A percentile compares a stretch with the other conserved stretches of the same genome.
Evolutionary conservation across 2,888 invertebrate species (phyloP).

Genomic region (Idaea straminata): DNA sequence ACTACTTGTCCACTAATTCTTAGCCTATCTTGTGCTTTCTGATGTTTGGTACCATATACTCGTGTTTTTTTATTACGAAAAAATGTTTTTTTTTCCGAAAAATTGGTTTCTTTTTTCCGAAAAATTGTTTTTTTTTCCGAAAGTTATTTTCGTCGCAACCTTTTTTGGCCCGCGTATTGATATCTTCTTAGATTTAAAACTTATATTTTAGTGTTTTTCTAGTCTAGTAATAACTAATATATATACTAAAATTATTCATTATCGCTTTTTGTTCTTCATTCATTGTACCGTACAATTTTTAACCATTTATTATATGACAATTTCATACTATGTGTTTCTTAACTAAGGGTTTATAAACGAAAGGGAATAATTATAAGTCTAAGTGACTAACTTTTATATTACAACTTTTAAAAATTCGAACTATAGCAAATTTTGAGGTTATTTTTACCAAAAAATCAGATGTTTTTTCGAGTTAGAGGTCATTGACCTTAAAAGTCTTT

Average conservation of each 20-base stretch:
- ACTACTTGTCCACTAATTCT: constrained; percentile 69
- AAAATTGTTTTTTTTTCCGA: constrained; percentile 36
- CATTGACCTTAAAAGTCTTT: too few species aligned
- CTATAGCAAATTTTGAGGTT: too few species aligned
- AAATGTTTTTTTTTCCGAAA: constrained; percentile 37
- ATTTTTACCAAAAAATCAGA: too few species aligned
- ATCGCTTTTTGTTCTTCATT: constrained; percentile 33
- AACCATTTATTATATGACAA: neutral
- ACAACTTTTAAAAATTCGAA: too few species aligned
- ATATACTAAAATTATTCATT: constrained; percentile 65
- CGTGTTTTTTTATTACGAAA: constrained; percentile 22
- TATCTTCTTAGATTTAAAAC: constrained; percentile 47
- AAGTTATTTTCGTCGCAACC: constrained; percentile 51
- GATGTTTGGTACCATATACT: constrained; percentile 54
- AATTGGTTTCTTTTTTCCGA: constrained; percentile 15
- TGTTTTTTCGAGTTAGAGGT: too few species aligned
- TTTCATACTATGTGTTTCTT: neutral
- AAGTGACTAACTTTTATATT: too few species aligned
- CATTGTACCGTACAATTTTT: constrained; percentile 42
- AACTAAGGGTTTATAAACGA: too few species aligned
- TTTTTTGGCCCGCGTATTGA: constrained; percentile 74
- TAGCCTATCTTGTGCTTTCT: constrained; percentile 63
- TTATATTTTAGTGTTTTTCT: constrained; percentile 13
- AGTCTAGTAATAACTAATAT: constrained; percentile 47
- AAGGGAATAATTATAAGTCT: too few species aligned